These are phyloP conservation scores for Varanus salvator DNA, from an alignment of 2,113 vertebrate genomes.

Conservation along the genomic window DNA sequence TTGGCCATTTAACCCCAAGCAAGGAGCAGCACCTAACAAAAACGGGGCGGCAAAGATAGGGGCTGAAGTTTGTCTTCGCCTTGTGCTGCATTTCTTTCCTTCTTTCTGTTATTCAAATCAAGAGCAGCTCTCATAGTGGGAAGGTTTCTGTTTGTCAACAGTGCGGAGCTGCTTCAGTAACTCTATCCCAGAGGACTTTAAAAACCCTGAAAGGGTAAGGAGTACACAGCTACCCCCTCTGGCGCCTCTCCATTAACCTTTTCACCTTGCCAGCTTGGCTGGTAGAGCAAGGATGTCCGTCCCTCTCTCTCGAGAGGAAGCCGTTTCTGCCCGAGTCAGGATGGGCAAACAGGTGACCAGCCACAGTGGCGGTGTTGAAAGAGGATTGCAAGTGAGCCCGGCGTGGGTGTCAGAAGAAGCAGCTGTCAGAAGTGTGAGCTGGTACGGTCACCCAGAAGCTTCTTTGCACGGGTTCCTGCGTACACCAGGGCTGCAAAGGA, in stretches of 20 bases:
- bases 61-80: constrained; percentile 59
- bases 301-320: background rate
- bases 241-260: constrained; percentile 49
- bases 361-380: background rate
- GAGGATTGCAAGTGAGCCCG: background rate
- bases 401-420: background rate
- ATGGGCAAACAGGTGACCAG: background rate
- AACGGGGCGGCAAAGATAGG: constrained; percentile 49
- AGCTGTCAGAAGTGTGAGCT: background rate
- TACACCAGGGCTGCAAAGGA: background rate
- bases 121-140: constrained; percentile 46
- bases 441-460: background rate
- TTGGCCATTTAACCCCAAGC: constrained; percentile 76
- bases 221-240: constrained; percentile 32
- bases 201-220: constrained; percentile 61
- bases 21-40: constrained; percentile 69
- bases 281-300: background rate
- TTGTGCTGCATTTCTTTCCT: constrained; percentile 55
- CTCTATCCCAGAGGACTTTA: constrained; percentile 49
- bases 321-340: background rate
- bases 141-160: constrained; percentile 71
- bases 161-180: constrained; percentile 65
- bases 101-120: constrained; percentile 62
- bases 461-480: background rate
- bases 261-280: constrained; percentile 59